phyloP scores from a whole-genome alignment of 1,140 invertebrate genomes.

The Aphis craccivora region DNA sequence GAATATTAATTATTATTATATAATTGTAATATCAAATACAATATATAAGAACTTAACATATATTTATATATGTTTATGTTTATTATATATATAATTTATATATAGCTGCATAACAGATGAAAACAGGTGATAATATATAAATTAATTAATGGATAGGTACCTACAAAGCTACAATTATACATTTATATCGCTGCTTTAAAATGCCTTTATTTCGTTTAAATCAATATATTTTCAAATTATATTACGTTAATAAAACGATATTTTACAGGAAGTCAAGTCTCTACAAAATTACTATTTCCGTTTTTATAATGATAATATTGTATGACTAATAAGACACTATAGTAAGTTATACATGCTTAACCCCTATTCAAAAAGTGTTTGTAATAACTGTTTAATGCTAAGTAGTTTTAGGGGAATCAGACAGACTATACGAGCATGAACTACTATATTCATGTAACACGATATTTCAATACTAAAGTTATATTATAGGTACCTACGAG shows the following conservation, averaged over 20 bases:
- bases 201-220: background rate
- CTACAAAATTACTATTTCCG: constrained; percentile 16
- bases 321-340: background rate
- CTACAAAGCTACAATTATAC: background rate
- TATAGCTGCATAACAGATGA: background rate
- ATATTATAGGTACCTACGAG: background rate
- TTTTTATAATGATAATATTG: background rate
- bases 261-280: background rate
- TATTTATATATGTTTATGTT: background rate
- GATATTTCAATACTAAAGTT: background rate
- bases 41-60: background rate
- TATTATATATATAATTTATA: background rate
- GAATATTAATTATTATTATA: background rate
- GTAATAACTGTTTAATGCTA: background rate
- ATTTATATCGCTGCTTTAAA: background rate
- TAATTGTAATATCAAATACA: background rate
- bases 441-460: constrained; percentile 1
- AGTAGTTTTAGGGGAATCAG: background rate
- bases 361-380: constrained; percentile 16
- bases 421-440: background rate
- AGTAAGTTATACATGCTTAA: background rate
- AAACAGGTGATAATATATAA: background rate
- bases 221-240: background rate
- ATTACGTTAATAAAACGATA: background rate
- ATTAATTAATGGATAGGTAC: background rate